Evolutionary conservation across 1,140 invertebrate species (phyloP).

Genomic region (Pomacea maculata): DNA sequence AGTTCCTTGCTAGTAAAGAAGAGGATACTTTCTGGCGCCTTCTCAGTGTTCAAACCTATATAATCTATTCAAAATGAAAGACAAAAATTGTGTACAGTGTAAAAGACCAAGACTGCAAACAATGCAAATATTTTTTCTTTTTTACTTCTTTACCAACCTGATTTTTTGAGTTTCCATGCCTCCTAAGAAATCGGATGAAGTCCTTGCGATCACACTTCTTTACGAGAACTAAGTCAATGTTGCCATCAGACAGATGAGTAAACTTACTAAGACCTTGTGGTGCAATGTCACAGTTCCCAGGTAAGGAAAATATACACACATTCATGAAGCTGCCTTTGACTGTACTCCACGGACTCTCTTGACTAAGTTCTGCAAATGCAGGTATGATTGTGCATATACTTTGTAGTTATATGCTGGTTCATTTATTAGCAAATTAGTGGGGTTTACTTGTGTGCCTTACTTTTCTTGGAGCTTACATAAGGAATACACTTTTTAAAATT

Average conservation of each 20-base stretch:
- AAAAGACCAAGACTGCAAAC: neutral
- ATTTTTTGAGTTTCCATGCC: conserved; percentile 62
- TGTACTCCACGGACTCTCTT: conserved; percentile 47
- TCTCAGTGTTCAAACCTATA: too few species aligned
- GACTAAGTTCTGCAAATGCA: conserved; percentile 13
- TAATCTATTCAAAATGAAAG: neutral
- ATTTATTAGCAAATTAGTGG: too few species aligned
- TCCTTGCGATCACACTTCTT: conserved; percentile 55
- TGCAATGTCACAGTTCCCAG: conserved; percentile 51
- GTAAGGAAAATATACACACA: conserved; percentile 48
- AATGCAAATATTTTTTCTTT: neutral
- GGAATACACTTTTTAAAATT: too few species aligned
- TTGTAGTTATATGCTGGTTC: too few species aligned
- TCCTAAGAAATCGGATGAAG: conserved; percentile 57
- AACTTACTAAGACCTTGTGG: conserved; percentile 59
- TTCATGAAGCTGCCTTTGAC: conserved; percentile 53
- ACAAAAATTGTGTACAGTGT: neutral
- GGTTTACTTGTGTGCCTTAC: too few species aligned
- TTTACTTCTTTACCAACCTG: conserved; percentile 43
- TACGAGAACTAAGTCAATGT: conserved; percentile 58
- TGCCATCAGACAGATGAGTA: conserved; percentile 60
- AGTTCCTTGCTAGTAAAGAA: too few species aligned
- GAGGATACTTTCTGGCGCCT: too few species aligned
- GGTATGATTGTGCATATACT: too few species aligned
- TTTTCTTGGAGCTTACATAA: too few species aligned